Evolutionary conservation across 2,113 vertebrate genomes (phyloP), one percentile per base, ranked within the genome.

Genomic region (Oreochromis tanganicae): DNA sequence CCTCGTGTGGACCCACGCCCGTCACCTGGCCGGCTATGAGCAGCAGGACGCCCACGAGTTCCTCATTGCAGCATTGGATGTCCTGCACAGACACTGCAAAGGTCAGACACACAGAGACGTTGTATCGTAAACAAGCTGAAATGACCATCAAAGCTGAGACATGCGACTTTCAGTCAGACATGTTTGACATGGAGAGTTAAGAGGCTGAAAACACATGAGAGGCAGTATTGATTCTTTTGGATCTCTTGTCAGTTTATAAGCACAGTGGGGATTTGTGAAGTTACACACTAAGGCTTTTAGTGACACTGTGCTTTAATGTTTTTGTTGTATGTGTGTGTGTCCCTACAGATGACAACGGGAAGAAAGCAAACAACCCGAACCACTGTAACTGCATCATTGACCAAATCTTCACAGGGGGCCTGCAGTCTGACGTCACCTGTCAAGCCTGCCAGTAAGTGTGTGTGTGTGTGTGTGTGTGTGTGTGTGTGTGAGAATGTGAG

Each of bases 1-100:
- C 96, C 97, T 99, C 94, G 99, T 99, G 95, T 99, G 99, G 99
- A 99, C 99, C 5, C 99, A 99, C 3, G 99, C 99, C 71, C 97
- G 98, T 79, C 99, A 99, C 96, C 97, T 99, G 94, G 99, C 99
- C 2, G 99, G 99, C 91, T 99, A 99, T 57, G 99, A 99, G 96
- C 98, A 99, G 95, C 99, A 99, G 95, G 98, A 99, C 36, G 99
- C 99, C 34, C 99, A 99, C 81, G 99, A 99, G 96, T 99, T 99
- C 96, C 98, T 99, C 94, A 99, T 99, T n/a, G 98, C 99, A 2
- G 99, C 99, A 6, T 97, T 99, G 96, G 99, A 99, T 14, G 99
- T 99, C 88, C 97, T 99, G 43, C 99, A 99, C 96, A 97, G 98
- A 87, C 99, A 99, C 96, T 99, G 99, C 97, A 99, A 99, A 98